phyloP scores from a whole-genome alignment of 2,888 invertebrate species.

The Aricia artaxerxes region DNA sequence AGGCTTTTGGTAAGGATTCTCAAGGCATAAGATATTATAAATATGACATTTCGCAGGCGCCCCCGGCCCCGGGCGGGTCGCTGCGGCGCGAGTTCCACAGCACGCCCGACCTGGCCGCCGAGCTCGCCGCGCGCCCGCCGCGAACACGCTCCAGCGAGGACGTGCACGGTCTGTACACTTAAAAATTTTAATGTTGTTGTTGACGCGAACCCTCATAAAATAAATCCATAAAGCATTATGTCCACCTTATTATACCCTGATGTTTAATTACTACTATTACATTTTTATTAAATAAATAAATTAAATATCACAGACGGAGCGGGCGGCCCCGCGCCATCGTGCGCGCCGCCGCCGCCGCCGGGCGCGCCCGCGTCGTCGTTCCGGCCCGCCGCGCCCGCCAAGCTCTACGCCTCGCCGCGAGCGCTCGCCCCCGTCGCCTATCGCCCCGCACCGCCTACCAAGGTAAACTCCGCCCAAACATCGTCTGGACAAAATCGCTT shows the following conservation, averaged over 20 bases:
- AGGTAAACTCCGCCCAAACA: slow-evolving; percentile 49
- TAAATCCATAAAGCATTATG: too few relatives aligned
- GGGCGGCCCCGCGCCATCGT: slow-evolving; percentile 84
- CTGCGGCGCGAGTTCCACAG: slow-evolving; percentile 92
- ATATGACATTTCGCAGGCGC: not conserved
- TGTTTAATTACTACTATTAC: too few relatives aligned
- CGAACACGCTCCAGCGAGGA: slow-evolving; percentile 72
- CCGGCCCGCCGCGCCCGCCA: slow-evolving; percentile 86
- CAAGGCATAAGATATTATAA: too few relatives aligned
- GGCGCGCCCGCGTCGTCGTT: slow-evolving; percentile 90
- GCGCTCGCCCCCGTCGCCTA: slow-evolving; percentile 82
- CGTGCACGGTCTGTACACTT: slow-evolving; percentile 54
- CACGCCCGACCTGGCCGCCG: slow-evolving; percentile 89
- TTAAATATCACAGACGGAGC: slow-evolving; percentile 6
- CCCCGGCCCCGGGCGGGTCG: slow-evolving; percentile 59
- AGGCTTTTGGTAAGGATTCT: too few relatives aligned
- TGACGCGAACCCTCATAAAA: too few relatives aligned
- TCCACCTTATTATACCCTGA: too few relatives aligned
- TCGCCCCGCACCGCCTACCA: slow-evolving; percentile 48
- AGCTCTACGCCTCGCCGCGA: slow-evolving; percentile 92
- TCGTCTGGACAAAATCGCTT: too few relatives aligned
- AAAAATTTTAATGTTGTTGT: too few relatives aligned
- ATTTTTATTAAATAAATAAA: too few relatives aligned
- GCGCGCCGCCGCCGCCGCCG: slow-evolving; percentile 87
- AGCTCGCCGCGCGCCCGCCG: slow-evolving; percentile 57